Evolutionary conservation across 2,797 vertebrate species (phyloP).

Genomic region (Rhinella marina): DNA sequence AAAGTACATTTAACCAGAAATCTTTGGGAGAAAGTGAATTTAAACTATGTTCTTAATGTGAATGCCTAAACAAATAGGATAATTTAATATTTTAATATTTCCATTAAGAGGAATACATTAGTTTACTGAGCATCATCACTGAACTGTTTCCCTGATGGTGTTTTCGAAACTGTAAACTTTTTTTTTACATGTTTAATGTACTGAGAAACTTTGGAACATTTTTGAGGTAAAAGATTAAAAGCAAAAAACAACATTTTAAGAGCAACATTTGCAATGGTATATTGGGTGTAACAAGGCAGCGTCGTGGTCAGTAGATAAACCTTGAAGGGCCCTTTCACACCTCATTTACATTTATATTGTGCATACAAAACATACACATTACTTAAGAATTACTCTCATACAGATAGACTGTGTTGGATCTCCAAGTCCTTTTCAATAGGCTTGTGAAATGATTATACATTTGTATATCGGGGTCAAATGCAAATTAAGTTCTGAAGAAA

Average conservation of each 20-base stretch:
- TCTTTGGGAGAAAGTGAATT: too few relatives aligned
- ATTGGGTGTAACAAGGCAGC: constrained; percentile 17
- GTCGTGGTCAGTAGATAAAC: constrained; percentile 26
- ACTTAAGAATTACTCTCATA: background rate
- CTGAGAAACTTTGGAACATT: background rate
- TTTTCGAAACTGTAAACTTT: background rate
- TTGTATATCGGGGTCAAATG: background rate
- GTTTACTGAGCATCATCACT: background rate
- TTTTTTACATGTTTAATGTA: background rate
- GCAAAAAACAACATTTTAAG: constrained; percentile 24
- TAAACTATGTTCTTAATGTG: too few relatives aligned
- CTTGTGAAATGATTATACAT: background rate
- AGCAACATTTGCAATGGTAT: constrained; percentile 24
- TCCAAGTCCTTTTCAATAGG: background rate
- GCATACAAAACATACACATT: background rate
- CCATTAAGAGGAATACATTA: background rate
- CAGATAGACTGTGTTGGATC: background rate
- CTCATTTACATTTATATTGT: constrained; percentile 25
- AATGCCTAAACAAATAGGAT: too few relatives aligned
- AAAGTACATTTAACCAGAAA: too few relatives aligned
- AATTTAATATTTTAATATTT: too few relatives aligned
- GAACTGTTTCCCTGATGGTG: background rate
- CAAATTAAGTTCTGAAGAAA: background rate
- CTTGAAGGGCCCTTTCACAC: constrained; percentile 11
- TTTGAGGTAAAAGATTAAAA: constrained; percentile 18